Conservation (phyloP, 2,113 vertebrate genomes). For the Amblyopsis rosae region DNA sequence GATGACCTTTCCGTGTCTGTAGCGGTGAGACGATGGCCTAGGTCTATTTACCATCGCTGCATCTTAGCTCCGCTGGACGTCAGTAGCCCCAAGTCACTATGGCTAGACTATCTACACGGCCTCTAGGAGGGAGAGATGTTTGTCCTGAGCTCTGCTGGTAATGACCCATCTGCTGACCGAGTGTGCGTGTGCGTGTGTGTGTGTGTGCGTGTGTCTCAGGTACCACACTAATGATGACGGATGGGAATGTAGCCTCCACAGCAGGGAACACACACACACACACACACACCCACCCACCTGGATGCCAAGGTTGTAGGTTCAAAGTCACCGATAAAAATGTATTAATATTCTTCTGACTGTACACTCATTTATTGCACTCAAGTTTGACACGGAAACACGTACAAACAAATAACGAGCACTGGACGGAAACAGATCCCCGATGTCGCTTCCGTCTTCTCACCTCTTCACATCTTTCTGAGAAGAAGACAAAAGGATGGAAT, state of each 20-base stretch:
- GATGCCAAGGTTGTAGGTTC: constrained; percentile 18
- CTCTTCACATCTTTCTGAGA: constrained; percentile 14
- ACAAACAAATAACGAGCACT: too few species aligned
- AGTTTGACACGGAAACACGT: too few species aligned
- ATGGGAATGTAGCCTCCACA: constrained; percentile 35
- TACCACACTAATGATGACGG: constrained; percentile 59
- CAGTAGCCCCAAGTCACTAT: constrained; percentile 36
- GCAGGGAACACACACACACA: constrained; percentile 33
- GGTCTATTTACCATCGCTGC: constrained; percentile 28
- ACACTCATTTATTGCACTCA: not conserved
- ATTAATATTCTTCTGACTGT: not conserved
- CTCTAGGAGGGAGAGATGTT: constrained; percentile 56
- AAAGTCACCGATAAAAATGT: constrained; percentile 33
- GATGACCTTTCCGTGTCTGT: not conserved
- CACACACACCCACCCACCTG: constrained; percentile 6
- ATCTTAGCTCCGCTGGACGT: constrained; percentile 30
- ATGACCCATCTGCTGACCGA: constrained; percentile 61
- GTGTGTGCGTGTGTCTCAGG: constrained; percentile 33
- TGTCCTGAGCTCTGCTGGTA: constrained; percentile 54
- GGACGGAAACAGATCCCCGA: too few species aligned
- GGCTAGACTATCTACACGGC: constrained; percentile 44
- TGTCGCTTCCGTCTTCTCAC: not conserved
- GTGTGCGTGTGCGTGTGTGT: constrained; percentile 7
- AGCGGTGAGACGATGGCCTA: too few species aligned
- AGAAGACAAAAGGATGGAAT: too few species aligned